Evolutionary conservation across 1,140 invertebrate genomes (phyloP), one percentile per base, ranked within the genome.

Genomic region (Scaptomyza hsui): DNA sequence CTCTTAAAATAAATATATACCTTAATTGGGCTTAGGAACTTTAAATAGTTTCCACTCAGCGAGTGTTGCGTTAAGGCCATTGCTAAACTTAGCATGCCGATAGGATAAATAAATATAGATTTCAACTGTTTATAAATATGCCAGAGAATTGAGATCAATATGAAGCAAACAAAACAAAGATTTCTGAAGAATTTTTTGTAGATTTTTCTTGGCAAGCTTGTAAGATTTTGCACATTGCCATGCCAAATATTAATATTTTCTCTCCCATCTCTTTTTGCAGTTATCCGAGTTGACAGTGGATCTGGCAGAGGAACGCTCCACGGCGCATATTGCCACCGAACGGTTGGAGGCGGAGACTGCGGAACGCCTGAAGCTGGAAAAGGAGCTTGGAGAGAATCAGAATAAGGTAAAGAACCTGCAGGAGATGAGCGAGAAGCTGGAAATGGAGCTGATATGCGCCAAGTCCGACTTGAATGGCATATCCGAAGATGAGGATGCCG

Each of bases 281-380:
- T 92, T 98, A 89, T 96, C 96, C 78, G 97, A 98, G 92, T 94
- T 98, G 91, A 96, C 96, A 35, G 96, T 96, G 29, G 98, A 99
- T 90, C 93, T 98, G 59, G 95, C 96, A 2, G 97, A 98, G 86
- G 97, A 99, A 91, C 96, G 98, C 76, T 96, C 96, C 6, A 96
- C 97, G 0, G 95, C 97, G 4, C 96, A 95, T 6, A 93, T 98
- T 61, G 96, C 97, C 0, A 95, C 96, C 0, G 97, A 99, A 85
- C 94, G 97, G 15, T 94, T 98, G 26, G 97, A 98, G 88, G 95
- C 96, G 1, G 97, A 99, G 85, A 95, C 95, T 0, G 94, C 94
- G 0, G 96, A 97, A 88, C 92, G 96, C 10, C 92, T 96, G 21
- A 94, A 95, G 42, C 92, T 98, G 1, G 97, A 98, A 88, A 95